These are phyloP conservation scores for Allygus modestus DNA, from an alignment of 2,888 invertebrate species.

Conservation along the genomic window DNA sequence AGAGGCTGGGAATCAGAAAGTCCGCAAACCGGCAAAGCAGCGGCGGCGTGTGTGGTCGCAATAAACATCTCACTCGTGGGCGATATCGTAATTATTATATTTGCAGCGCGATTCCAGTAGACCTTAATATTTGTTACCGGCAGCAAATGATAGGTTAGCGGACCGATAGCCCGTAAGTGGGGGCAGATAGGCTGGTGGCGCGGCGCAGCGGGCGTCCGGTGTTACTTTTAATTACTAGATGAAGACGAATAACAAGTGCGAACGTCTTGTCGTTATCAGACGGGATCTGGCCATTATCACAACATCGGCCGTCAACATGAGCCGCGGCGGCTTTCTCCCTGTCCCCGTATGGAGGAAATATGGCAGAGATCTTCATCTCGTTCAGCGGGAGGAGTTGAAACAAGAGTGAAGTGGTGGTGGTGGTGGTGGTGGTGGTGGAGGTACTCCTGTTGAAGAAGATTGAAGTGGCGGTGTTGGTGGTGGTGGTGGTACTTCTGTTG, in stretches of 20 bases:
- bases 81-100: conserved; percentile 35
- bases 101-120: background rate
- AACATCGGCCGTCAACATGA: background rate
- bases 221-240: background rate
- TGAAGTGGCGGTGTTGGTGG: too few species aligned
- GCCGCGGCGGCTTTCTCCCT: background rate
- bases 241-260: conserved; percentile 8
- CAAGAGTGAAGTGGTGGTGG: too few species aligned
- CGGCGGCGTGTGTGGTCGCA: background rate
- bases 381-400: too few species aligned
- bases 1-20: conserved; percentile 1
- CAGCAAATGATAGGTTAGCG: conserved; percentile 16
- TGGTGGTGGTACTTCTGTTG: too few species aligned
- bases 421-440: too few species aligned
- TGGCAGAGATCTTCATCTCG: background rate
- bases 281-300: background rate
- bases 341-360: background rate
- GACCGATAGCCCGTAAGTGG: too few species aligned
- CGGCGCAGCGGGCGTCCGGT: background rate
- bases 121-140: background rate
- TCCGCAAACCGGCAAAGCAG: too few species aligned
- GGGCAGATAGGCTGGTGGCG: background rate
- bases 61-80: conserved; percentile 27
- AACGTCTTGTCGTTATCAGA: background rate
- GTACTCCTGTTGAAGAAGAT: too few species aligned